These are phyloP conservation scores for Apistogramma diplotaenia DNA, from an alignment of 2,113 vertebrate species.

Conservation along the genomic window DNA sequence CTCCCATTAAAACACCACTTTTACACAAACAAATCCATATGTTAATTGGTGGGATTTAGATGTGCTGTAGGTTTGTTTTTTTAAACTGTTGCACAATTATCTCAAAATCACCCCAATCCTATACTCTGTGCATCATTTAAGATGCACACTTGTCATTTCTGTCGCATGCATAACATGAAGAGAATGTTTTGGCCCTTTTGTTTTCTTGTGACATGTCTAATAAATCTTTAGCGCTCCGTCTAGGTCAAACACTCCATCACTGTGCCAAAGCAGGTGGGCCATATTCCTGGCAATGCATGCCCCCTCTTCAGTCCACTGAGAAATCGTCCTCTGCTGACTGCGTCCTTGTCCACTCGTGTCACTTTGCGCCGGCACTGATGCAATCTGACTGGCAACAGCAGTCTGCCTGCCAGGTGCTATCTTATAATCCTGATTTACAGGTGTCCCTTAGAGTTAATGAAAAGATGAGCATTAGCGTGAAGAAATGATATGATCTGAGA, in stretches of 20 bases:
- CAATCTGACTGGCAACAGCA: slow-evolving; percentile 72
- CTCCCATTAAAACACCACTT: too few species aligned
- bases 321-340: slow-evolving; percentile 55
- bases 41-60: neutral
- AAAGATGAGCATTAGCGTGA: slow-evolving; percentile 9
- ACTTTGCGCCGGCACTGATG: slow-evolving; percentile 56
- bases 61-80: neutral
- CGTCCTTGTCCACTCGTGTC: slow-evolving; percentile 75
- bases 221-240: slow-evolving; percentile 64
- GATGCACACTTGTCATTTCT: slow-evolving; percentile 34
- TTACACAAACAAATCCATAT: neutral
- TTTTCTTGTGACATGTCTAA: slow-evolving; percentile 50
- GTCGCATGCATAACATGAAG: slow-evolving; percentile 31
- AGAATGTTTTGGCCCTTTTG: slow-evolving; percentile 41
- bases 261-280: slow-evolving; percentile 59
- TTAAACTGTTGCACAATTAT: neutral
- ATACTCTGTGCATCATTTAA: neutral
- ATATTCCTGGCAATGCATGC: slow-evolving; percentile 31
- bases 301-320: slow-evolving; percentile 28
- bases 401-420: slow-evolving; percentile 46
- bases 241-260: slow-evolving; percentile 70
- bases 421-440: slow-evolving; percentile 56
- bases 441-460: slow-evolving; percentile 18
- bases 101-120: neutral
- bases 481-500: neutral